These are phyloP conservation scores for Brevimyrus niger DNA, from an alignment of 2,113 vertebrate genomes.

Conservation along the genomic window DNA sequence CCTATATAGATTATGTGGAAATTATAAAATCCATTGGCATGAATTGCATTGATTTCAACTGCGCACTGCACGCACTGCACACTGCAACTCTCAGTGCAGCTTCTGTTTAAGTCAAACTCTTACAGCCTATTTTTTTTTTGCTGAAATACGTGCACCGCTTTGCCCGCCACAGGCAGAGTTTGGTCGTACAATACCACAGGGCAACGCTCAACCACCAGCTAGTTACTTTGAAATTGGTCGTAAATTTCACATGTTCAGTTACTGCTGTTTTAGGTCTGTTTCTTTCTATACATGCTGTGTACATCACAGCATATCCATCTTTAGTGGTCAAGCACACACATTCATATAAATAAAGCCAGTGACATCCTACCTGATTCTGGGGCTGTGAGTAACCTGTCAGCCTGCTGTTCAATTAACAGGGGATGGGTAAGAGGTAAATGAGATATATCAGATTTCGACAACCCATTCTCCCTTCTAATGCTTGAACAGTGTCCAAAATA, in stretches of 20 bases:
- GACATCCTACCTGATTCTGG: neutral
- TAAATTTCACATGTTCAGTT: neutral
- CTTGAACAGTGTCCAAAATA: neutral
- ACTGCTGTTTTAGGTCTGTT: neutral
- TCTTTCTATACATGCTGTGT: neutral
- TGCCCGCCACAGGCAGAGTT: neutral
- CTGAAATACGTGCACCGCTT: neutral
- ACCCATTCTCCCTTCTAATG: neutral
- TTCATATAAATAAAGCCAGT: neutral
- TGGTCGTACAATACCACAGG: neutral
- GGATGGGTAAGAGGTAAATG: neutral
- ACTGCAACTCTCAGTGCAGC: neutral
- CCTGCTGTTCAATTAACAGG: neutral
- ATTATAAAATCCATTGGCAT: neutral
- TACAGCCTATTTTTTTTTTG: neutral
- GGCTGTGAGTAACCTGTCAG: neutral
- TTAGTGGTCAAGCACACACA: neutral
- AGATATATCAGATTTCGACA: neutral
- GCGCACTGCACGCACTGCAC: neutral
- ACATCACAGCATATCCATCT: neutral
- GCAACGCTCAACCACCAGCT: neutral
- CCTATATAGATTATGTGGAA: neutral
- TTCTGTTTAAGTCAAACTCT: neutral
- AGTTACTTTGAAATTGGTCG: neutral
- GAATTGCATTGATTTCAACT: neutral